Evolutionary conservation across 2,888 invertebrate species (phyloP).

Genomic region (Scrobipalpa costella): DNA sequence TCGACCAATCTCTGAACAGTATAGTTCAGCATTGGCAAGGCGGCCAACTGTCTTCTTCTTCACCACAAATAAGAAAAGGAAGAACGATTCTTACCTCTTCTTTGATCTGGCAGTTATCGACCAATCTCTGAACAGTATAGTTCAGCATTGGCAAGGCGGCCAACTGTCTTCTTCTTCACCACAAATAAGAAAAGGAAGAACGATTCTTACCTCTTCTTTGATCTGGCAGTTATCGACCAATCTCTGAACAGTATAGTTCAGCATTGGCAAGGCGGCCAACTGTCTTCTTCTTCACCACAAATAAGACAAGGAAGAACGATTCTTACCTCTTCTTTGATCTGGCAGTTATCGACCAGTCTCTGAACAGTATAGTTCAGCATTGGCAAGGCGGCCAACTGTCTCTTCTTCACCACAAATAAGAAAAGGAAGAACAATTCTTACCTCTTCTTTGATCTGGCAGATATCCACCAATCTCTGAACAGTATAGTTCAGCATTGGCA

Average conservation of each 20-base stretch:
- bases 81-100: conserved; percentile 76
- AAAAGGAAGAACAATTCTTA: too few relatives aligned
- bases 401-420: too few relatives aligned
- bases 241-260: conserved; percentile 91
- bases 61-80: too few relatives aligned
- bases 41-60: too few relatives aligned
- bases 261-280: conserved; percentile 82
- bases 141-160: conserved; percentile 85
- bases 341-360: conserved; percentile 85
- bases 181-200: neutral
- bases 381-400: conserved; percentile 80
- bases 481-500: too few relatives aligned
- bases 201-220: conserved; percentile 82
- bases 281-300: too few relatives aligned
- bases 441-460: too few relatives aligned
- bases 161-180: too few relatives aligned
- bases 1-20: too few relatives aligned
- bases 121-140: conserved; percentile 89
- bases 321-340: conserved; percentile 83
- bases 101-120: conserved; percentile 84
- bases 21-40: too few relatives aligned
- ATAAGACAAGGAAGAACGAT: neutral
- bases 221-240: conserved; percentile 84
- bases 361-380: conserved; percentile 91
- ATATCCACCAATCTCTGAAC: too few relatives aligned